Conservation (phyloP, 2,797 vertebrate genomes). For the Menidia menidia region DNA sequence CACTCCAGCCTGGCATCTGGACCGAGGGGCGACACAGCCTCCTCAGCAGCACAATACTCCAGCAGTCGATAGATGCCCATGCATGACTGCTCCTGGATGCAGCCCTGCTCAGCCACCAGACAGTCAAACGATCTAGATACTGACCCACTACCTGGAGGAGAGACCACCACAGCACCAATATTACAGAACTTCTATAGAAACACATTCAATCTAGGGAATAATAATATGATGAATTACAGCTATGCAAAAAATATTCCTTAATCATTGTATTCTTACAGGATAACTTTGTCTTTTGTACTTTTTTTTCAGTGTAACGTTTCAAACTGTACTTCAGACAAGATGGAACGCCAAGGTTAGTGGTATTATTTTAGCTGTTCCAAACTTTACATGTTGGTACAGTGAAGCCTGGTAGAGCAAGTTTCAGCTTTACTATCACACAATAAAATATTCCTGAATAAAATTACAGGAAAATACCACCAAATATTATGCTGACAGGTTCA, state of each 20-base stretch:
- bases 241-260: too few species aligned
- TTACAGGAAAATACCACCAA: background rate
- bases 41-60: conserved; percentile 84
- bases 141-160: conserved; percentile 61
- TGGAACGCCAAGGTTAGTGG: too few species aligned
- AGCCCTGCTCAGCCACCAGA: conserved; percentile 85
- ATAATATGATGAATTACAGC: too few species aligned
- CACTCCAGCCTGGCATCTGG: conserved; percentile 79
- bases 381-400: background rate
- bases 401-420: background rate
- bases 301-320: conserved; percentile 3
- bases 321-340: background rate
- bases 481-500: too few species aligned
- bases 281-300: too few species aligned
- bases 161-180: too few species aligned
- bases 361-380: too few species aligned
- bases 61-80: conserved; percentile 83
- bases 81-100: conserved; percentile 84
- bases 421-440: background rate
- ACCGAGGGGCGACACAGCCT: conserved; percentile 75
- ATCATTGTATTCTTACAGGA: too few species aligned
- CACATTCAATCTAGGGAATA: too few species aligned
- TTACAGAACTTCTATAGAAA: too few species aligned
- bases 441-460: background rate
- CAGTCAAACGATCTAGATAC: conserved; percentile 81